Base-by-base conservation (phyloP, 2,113 vertebrate genomes). In the Tiliqua scincoides region DNA sequence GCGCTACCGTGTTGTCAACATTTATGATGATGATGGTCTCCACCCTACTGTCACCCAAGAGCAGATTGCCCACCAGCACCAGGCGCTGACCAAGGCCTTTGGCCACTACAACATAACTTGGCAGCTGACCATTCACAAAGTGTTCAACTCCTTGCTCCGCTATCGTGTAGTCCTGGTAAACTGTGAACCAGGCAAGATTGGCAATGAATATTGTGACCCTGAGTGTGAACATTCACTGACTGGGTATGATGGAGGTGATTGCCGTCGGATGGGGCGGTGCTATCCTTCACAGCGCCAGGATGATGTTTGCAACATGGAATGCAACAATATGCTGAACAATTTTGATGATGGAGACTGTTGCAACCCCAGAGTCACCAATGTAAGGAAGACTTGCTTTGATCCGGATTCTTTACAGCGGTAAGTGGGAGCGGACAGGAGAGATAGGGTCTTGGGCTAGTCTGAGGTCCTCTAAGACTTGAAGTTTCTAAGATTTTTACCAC, bases 261-360 rank as follows among this genome's bases (percentile, higher is more conserved):
- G 99, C 91, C 96, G 96, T 0, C 95, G 97, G 52, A 92, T 96
- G 3, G 96, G 97, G 30, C 96, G 97, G 77, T 99, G 98, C 92
- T 98, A 98, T 94, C 95, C 96, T 93, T 99, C 98, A 98, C 98
- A 98, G 93, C 97, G 97, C 80, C 96, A 97, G 2, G 98, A 99
- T 0, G 98, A 98, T 1, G 12, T 98, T 79, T 99, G 99, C 77
- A 96, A 99, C 75, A 91, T 91, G 85, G 98, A 98, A 88, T 99
- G 99, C 95, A 99, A 99, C 96, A 98, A 97, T 81, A 97, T 99
- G 93, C 85, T 98, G 89, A 97, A 98, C 0, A 98, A 99, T 93
- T 99, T 98, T 0, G 99, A 99, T 0, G 98, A 99, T 0, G 99
- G 99, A 0, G 99, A 99, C 95, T 99, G 99, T 96, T 99, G 99